Evolutionary conservation across 2,113 vertebrate genomes (phyloP).

Genomic region (Trematocara marginatum): DNA sequence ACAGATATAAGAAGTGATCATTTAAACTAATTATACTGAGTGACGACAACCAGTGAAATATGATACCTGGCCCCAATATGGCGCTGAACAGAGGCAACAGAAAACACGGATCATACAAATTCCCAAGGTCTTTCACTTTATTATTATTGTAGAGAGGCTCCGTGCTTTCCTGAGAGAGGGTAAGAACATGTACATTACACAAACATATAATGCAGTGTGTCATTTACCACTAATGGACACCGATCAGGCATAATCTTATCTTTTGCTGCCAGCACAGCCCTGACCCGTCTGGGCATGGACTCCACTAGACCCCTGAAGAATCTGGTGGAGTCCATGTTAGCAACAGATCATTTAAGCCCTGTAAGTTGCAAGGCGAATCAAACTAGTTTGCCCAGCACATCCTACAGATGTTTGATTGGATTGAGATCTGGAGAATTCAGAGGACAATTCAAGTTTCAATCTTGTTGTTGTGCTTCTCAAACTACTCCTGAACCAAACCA

Average conservation of each 20-base stretch:
- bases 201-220: background rate
- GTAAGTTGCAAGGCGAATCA: background rate
- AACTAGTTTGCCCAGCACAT: background rate
- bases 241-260: fast-evolving
- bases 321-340: fast-evolving
- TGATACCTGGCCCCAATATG: constrained; percentile 83
- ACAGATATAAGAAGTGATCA: background rate
- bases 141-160: constrained; percentile 64
- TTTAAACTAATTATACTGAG: background rate
- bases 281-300: background rate
- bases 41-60: background rate
- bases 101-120: constrained; percentile 89
- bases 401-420: fast-evolving
- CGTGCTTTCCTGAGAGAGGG: constrained; percentile 65
- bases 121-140: constrained; percentile 45
- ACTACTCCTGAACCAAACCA: background rate
- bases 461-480: background rate
- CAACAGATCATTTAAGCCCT: background rate
- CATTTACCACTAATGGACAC: background rate
- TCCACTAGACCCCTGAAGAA: background rate
- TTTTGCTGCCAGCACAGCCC: background rate
- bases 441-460: background rate
- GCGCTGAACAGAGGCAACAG: constrained; percentile 88
- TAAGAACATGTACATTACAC: background rate
- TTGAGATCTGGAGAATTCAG: background rate